A percentile compares a stretch with the other conserved stretches of the same genome.
Conservation (phyloP, 2,113 vertebrate species). For the Glareola pratincola region DNA sequence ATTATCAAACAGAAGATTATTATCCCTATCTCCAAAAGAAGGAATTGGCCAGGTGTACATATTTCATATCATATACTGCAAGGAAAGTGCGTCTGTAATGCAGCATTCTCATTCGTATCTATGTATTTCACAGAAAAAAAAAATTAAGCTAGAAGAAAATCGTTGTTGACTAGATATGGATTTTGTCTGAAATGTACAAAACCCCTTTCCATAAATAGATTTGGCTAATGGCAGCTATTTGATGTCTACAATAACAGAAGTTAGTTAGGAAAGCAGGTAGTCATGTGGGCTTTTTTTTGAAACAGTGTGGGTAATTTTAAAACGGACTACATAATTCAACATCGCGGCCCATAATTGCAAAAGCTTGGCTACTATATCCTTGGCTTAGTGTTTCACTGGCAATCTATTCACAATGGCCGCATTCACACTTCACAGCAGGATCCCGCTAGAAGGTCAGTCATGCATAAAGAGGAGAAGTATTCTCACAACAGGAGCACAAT, state of each 20-base stretch:
- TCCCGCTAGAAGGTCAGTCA: not conserved
- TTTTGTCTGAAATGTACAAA: not conserved
- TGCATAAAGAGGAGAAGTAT: not conserved
- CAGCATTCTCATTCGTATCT: not conserved
- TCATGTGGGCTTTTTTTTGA: not conserved
- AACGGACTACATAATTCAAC: not conserved
- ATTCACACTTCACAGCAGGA: not conserved
- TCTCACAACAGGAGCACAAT: constrained; percentile 14
- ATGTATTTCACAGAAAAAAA: not conserved
- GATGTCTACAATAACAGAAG: not conserved
- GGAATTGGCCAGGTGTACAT: not conserved
- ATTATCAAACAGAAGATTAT: not conserved
- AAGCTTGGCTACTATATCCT: not conserved
- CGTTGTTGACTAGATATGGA: not conserved
- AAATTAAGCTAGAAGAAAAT: not conserved
- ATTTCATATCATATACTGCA: not conserved
- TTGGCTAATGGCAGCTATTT: not conserved
- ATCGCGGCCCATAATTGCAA: not conserved
- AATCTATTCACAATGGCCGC: not conserved
- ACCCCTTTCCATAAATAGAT: not conserved
- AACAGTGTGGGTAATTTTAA: not conserved
- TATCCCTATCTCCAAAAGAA: not conserved
- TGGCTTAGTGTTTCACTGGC: not conserved
- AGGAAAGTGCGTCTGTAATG: not conserved
- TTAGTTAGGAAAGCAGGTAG: not conserved